A percentile compares a stretch with the other conserved stretches of the same genome.
Evolutionary conservation across 2,888 invertebrate species (phyloP).

Genomic region (Geophilus truncorum): DNA sequence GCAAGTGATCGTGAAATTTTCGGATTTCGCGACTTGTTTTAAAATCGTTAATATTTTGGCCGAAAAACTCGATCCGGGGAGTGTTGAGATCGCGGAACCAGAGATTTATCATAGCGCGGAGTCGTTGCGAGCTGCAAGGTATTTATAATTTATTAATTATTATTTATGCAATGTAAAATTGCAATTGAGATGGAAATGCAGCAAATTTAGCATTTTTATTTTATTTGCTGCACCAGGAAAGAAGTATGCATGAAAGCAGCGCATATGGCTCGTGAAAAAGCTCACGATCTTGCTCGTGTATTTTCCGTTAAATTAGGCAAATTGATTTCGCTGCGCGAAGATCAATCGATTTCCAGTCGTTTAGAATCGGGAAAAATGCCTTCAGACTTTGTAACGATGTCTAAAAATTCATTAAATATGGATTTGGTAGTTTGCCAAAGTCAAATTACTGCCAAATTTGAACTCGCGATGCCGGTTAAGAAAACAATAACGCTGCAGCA

Average conservation of each 20-base stretch:
- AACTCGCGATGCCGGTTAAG: background rate
- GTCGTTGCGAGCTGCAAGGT: background rate
- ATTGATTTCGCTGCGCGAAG: background rate
- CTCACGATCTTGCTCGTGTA: background rate
- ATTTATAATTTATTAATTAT: too few species aligned
- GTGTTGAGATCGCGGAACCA: background rate
- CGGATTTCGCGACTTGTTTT: background rate
- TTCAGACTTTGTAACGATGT: background rate
- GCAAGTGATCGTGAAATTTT: background rate
- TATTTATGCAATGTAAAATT: background rate
- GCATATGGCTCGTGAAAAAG: background rate
- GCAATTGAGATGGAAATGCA: background rate
- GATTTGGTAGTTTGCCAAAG: background rate
- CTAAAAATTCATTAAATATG: background rate
- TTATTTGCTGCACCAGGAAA: too few species aligned
- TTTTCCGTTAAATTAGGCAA: background rate
- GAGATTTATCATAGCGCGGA: background rate
- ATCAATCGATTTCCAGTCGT: background rate
- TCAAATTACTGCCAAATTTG: background rate
- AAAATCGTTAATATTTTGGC: slow-evolving; percentile 1
- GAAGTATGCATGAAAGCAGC: background rate
- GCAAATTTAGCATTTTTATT: background rate
- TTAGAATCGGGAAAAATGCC: background rate
- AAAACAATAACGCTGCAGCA: background rate
- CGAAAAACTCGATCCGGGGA: background rate